Percentiles rank a stretch among this genome's conserved stretches.
phyloP scores from a whole-genome alignment of 2,888 invertebrate species.

The Eucera pruinosa region DNA sequence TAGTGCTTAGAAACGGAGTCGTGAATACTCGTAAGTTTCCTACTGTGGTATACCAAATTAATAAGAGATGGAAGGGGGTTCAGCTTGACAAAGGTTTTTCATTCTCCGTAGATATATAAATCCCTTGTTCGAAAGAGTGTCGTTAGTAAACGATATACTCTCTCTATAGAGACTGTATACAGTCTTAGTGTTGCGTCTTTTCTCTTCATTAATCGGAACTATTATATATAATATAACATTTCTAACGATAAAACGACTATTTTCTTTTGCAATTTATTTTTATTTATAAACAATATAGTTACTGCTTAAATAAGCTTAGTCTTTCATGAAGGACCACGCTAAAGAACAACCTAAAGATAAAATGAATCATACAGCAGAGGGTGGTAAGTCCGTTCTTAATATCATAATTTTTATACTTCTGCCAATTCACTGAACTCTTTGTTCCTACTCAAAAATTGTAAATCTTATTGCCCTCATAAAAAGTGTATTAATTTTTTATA shows the following conservation, averaged over 20 bases:
- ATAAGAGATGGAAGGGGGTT: constrained; percentile 7
- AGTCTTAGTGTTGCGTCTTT: background rate
- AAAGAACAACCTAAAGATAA: background rate
- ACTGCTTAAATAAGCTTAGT: background rate
- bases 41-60: constrained; percentile 13
- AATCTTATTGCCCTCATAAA: background rate
- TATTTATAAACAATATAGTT: background rate
- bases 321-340: background rate
- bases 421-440: constrained; percentile 1
- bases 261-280: background rate
- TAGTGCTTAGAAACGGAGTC: background rate
- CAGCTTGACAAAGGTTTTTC: constrained; percentile 43
- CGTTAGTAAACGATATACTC: constrained; percentile 24
- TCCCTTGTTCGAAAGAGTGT: constrained; percentile 33
- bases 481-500: background rate
- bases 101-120: constrained; percentile 46
- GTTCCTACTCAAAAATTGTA: background rate
- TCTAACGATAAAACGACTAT: background rate
- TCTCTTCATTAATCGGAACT: background rate
- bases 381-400: constrained; percentile 15
- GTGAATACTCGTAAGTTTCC: background rate
- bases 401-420: background rate
- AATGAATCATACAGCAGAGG: constrained; percentile 3
- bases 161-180: constrained; percentile 10
- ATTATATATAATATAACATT: background rate